Percentiles rank a stretch among this genome's conserved stretches.
Evolutionary conservation across 2,113 vertebrate genomes (phyloP).

Genomic region (Bambusicola thoracicus): DNA sequence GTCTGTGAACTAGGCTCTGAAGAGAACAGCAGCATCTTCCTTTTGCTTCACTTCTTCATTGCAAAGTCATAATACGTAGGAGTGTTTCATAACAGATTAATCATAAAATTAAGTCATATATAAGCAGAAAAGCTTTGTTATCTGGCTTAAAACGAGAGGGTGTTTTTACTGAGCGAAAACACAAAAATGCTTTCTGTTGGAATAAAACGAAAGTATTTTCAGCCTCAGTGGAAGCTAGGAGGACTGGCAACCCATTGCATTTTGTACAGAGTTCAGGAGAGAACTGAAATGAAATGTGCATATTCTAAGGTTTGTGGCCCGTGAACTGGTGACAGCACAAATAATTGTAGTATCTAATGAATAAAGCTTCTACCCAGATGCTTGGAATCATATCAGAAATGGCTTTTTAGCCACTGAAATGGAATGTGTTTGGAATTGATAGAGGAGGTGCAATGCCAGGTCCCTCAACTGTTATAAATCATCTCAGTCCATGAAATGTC

Average conservation of each 20-base stretch:
- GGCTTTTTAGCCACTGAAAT: constrained; percentile 28
- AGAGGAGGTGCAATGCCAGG: neutral
- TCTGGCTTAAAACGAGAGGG: neutral
- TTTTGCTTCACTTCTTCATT: constrained; percentile 4
- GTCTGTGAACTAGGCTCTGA: neutral
- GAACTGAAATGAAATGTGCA: neutral
- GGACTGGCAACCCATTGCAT: neutral
- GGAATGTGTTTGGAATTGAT: neutral
- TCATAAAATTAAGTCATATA: neutral
- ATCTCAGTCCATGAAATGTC: neutral
- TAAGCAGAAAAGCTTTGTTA: neutral
- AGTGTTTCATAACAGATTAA: neutral
- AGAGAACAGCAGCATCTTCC: neutral
- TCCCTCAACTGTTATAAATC: neutral
- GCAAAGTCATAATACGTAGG: neutral
- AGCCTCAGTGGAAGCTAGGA: neutral
- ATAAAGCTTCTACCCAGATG: neutral
- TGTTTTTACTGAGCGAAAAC: neutral
- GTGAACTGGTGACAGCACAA: neutral
- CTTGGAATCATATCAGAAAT: constrained; percentile 20
- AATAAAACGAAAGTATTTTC: neutral
- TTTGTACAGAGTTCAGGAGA: constrained; percentile 1
- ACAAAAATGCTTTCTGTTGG: neutral
- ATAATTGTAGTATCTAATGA: neutral
- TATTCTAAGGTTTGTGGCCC: neutral